These are phyloP conservation scores for Podarcis lilfordi DNA, from an alignment of 2,797 vertebrate genomes.

Conservation along the genomic window DNA sequence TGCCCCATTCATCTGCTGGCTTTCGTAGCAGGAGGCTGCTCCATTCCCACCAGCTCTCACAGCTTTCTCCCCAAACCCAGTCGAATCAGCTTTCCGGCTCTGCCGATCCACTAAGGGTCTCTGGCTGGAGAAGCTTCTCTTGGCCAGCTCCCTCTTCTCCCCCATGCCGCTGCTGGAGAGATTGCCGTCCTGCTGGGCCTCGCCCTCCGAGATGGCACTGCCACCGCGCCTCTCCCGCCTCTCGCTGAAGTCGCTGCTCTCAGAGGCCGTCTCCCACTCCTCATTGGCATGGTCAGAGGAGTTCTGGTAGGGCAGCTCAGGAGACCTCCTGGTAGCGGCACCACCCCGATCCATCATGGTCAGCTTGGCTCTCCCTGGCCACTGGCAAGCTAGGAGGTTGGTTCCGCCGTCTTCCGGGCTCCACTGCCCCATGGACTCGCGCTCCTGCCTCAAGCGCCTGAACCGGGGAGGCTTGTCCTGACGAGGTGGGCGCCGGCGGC, in stretches of 20 bases:
- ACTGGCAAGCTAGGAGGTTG: slow-evolving; percentile 84
- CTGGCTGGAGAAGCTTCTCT: slow-evolving; percentile 97
- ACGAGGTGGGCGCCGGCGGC: slow-evolving; percentile 91
- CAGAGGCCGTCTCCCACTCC: slow-evolving; percentile 97
- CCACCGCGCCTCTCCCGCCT: slow-evolving; percentile 86
- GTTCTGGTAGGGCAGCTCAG: slow-evolving; percentile 82
- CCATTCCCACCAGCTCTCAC: slow-evolving; percentile 77
- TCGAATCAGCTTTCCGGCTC: slow-evolving; percentile 90
- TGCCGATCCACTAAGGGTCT: slow-evolving; percentile 92
- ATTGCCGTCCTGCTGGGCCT: slow-evolving; percentile 80
- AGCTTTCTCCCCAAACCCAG: slow-evolving; percentile 84
- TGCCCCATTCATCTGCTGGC: slow-evolving; percentile 90
- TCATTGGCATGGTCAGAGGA: slow-evolving; percentile 85
- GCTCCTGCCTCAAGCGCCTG: slow-evolving; percentile 91
- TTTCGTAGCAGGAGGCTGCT: slow-evolving; percentile 81
- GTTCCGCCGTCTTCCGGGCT: slow-evolving; percentile 87
- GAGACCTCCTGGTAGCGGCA: slow-evolving; percentile 76
- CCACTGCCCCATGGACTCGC: slow-evolving; percentile 87
- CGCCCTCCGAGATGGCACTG: slow-evolving; percentile 71
- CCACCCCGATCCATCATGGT: slow-evolving; percentile 75
- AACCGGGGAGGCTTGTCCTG: slow-evolving; percentile 98
- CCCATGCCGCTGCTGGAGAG: slow-evolving; percentile 77
- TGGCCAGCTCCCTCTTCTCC: slow-evolving; percentile 95
- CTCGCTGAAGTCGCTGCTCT: slow-evolving; percentile 95
- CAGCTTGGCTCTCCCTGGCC: slow-evolving; percentile 84